These are phyloP conservation scores for Eurytoma californica DNA, from an alignment of 2,888 invertebrate genomes.

Conservation along the genomic window DNA sequence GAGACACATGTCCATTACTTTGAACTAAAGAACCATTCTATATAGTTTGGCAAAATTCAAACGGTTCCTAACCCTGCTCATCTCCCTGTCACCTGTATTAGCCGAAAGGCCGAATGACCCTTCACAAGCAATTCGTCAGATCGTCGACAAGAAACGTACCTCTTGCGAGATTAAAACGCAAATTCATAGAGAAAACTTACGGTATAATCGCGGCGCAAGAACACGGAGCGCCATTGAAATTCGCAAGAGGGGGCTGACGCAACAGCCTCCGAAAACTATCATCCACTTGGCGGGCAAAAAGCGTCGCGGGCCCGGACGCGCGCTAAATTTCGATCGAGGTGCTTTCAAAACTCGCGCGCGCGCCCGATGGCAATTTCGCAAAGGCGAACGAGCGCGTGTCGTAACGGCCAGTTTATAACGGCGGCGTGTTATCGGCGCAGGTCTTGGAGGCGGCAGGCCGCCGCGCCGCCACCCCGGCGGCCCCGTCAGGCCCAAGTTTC, in stretches of 20 bases:
- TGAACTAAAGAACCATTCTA: too few species aligned
- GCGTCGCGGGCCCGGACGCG: background rate
- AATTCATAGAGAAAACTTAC: too few species aligned
- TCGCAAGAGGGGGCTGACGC: too few species aligned
- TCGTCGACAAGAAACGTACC: too few species aligned
- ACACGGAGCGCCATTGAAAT: background rate
- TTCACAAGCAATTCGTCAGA: too few species aligned
- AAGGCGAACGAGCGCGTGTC: background rate
- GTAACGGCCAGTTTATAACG: background rate
- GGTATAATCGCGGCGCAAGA: background rate
- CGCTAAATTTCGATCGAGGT: background rate
- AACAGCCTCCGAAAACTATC: too few species aligned
- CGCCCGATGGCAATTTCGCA: background rate
- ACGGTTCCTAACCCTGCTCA: too few species aligned
- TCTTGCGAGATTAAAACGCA: too few species aligned
- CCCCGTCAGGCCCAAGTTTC: slow-evolving; percentile 68
- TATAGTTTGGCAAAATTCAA: too few species aligned
- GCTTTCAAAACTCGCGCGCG: background rate
- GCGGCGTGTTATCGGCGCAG: slow-evolving; percentile 47
- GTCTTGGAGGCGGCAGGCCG: slow-evolving; percentile 61
- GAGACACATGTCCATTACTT: too few species aligned
- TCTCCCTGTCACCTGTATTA: too few species aligned
- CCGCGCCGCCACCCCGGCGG: slow-evolving; percentile 64
- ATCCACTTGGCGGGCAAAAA: background rate
- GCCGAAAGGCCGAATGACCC: too few species aligned